Evolutionary conservation across 1,140 invertebrate genomes (phyloP).

Genomic region (Leptopilina boulardi): DNA sequence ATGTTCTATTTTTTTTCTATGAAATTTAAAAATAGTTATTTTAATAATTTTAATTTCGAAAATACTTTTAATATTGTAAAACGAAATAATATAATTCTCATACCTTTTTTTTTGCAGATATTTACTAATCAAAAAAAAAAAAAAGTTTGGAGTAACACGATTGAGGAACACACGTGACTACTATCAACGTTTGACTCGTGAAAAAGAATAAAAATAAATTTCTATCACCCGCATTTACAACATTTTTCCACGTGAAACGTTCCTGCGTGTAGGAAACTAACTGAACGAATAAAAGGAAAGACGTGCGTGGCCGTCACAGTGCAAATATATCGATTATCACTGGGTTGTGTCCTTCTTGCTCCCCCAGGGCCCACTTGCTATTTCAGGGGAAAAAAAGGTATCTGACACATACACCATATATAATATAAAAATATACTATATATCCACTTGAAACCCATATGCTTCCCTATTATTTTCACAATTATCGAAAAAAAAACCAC

Average conservation of each 20-base stretch:
- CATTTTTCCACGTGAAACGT: conserved; percentile 35
- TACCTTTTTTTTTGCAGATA: not conserved
- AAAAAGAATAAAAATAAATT: conserved; percentile 12
- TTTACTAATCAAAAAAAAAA: no score
- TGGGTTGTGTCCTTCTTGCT: conserved; percentile 40
- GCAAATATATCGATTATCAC: conserved; percentile 55
- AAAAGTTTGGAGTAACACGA: not conserved
- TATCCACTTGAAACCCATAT: not conserved
- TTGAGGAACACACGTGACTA: not conserved
- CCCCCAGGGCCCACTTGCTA: conserved; percentile 33
- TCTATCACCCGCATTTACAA: conserved; percentile 41
- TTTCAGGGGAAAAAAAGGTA: conserved; percentile 26
- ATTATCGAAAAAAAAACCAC: no score
- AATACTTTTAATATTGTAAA: no score
- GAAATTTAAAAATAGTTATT: no score
- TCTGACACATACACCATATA: not conserved
- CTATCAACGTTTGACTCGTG: not conserved
- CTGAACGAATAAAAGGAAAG: conserved; percentile 46
- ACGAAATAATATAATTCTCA: not conserved
- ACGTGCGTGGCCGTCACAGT: conserved; percentile 48
- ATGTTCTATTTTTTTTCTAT: no score
- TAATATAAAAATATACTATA: not conserved
- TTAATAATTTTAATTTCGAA: no score
- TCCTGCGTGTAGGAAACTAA: conserved; percentile 29
- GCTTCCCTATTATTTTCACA: not conserved